Conservation (phyloP, 2,888 invertebrate species). For the Margaritifera margaritifera region DNA sequence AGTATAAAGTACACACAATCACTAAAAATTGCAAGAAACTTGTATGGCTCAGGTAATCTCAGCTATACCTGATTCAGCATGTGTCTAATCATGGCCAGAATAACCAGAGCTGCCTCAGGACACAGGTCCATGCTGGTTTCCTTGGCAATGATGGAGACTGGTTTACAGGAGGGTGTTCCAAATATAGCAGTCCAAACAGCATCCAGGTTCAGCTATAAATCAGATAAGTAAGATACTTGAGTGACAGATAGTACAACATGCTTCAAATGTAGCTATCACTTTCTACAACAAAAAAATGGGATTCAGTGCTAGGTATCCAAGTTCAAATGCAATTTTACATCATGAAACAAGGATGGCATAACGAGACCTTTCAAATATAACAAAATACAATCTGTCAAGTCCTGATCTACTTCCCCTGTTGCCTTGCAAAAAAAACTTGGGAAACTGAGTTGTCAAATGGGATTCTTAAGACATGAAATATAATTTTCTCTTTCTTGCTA, state of each 20-base stretch:
- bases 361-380: too few relatives aligned
- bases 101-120: constrained; percentile 90
- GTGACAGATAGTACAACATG: neutral
- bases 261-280: neutral
- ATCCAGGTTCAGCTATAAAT: constrained; percentile 79
- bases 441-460: too few relatives aligned
- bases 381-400: too few relatives aligned
- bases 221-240: neutral
- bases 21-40: neutral
- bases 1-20: neutral
- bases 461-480: too few relatives aligned
- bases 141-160: constrained; percentile 69
- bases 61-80: constrained; percentile 75
- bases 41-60: neutral
- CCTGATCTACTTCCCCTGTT: too few relatives aligned
- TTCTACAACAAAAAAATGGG: neutral
- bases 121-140: constrained; percentile 78
- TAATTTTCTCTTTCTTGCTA: too few relatives aligned
- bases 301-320: too few relatives aligned
- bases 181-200: constrained; percentile 96
- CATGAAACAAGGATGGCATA: too few relatives aligned
- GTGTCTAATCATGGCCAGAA: constrained; percentile 87
- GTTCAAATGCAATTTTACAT: too few relatives aligned
- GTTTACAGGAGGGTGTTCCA: constrained; percentile 78
- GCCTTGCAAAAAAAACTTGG: too few relatives aligned